Percentiles rank a stretch among this genome's conserved stretches.
These are phyloP conservation scores for Myodes glareolus DNA, from an alignment of 2,113 vertebrate genomes.

Conservation along the genomic window DNA sequence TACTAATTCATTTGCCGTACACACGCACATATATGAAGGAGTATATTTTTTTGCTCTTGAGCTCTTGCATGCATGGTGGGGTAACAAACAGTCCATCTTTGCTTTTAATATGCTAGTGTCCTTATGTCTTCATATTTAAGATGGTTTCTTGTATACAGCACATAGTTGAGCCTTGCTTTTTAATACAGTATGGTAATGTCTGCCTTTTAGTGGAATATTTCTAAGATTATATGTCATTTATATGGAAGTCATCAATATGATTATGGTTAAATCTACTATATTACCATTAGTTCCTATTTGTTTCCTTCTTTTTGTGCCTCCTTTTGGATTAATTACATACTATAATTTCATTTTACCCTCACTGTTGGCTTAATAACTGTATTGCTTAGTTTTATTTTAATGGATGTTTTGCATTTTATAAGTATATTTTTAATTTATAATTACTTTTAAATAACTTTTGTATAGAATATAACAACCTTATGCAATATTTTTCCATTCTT, in stretches of 20 bases:
- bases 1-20: not conserved
- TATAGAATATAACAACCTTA: not conserved
- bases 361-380: not conserved
- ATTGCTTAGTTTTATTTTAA: conserved; percentile 17
- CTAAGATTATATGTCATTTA: not conserved
- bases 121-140: not conserved
- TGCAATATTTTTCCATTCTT: not conserved
- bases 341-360: conserved; percentile 3
- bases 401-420: not conserved
- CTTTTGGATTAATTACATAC: conserved; percentile 10
- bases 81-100: not conserved
- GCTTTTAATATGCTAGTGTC: not conserved
- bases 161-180: not conserved
- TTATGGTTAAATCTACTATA: not conserved
- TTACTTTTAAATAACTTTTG: not conserved
- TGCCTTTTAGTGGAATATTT: not conserved
- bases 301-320: not conserved
- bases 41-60: not conserved
- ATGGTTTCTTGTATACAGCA: not conserved
- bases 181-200: not conserved
- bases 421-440: not conserved
- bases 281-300: not conserved
- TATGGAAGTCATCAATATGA: not conserved
- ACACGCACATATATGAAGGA: not conserved
- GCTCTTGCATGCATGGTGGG: not conserved